phyloP scores from a whole-genome alignment of 2,113 vertebrate species.

The Serilophus lunatus region DNA sequence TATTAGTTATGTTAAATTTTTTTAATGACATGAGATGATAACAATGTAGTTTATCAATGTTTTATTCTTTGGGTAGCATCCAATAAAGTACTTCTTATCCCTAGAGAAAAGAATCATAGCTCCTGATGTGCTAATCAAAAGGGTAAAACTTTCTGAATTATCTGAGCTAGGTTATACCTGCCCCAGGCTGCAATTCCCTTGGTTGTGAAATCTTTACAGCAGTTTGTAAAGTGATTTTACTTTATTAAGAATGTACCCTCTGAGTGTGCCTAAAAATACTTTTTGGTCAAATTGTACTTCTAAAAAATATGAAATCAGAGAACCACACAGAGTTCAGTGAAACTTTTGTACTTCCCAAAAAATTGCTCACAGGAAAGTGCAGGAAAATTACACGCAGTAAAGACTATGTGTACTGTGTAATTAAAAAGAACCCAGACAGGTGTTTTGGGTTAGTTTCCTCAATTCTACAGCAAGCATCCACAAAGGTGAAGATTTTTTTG shows the following conservation, averaged over 20 bases:
- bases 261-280: background rate
- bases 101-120: background rate
- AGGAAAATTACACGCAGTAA: background rate
- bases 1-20: background rate
- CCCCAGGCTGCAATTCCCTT: background rate
- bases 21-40: background rate
- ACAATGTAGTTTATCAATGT: background rate
- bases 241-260: background rate
- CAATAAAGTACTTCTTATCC: background rate
- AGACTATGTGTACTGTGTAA: too few relatives aligned
- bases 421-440: background rate
- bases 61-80: background rate
- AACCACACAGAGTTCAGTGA: background rate
- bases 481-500: background rate
- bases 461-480: background rate
- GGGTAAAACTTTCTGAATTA: background rate
- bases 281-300: background rate
- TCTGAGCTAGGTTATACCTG: background rate
- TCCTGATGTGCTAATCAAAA: background rate
- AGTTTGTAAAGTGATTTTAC: background rate
- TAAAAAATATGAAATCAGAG: background rate
- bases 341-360: background rate
- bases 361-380: background rate
- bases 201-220: background rate
- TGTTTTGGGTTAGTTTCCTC: background rate